Base-by-base conservation (phyloP, 2,888 invertebrate species). In the Ormyrus pomaceus region DNA sequence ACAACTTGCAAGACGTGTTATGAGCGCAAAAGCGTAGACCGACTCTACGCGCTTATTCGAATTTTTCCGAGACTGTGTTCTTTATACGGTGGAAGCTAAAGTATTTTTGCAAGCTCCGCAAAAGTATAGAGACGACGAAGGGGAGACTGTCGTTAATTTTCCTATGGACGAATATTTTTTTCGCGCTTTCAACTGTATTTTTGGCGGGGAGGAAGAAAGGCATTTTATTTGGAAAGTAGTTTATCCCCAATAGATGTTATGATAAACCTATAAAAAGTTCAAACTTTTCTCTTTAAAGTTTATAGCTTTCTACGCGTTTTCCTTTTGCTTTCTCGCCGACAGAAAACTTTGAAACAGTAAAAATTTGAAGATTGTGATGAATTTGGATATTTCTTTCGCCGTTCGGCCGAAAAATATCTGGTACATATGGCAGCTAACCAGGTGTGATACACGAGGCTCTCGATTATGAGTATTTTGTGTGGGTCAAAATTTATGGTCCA, bases 231-330 rank as follows among this genome's bases (percentile, higher is more conserved):
- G 34, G 2, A 61, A 69, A 76, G 61, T 69, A 53, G 13, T 62
- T 76, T 69, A 19, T 19, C 8, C n/a, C 4, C 48, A 48, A 34
- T 76, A 7, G 45, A 76, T 61, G 48, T 69, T 46, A 48, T 53
- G 61, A 76, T 45, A n/a, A 76, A 61, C 53, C 46, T 55, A 69
- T 69, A 51, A 76, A 68, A 76, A 48, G 45, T 13, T 11, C 7
- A 50, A 75, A 68, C n/a, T 76, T 76, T 76, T 61, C 45, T 13
- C 59, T 55, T 69, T 61, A 11, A 50, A 61, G 69, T 59, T 61
- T 76, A 76, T 59, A 6, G 59, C 51, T 10, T 10, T 34, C 4
- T 3, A 34, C 46, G n/a, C 50, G 11, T 73, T 56, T 65, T 64
- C 34, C 34, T 34, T 34, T 34, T 4, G 34, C 34, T 34, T 34